Evolutionary conservation across 1,140 invertebrate species (phyloP).

Genomic region (Drosophila orena): DNA sequence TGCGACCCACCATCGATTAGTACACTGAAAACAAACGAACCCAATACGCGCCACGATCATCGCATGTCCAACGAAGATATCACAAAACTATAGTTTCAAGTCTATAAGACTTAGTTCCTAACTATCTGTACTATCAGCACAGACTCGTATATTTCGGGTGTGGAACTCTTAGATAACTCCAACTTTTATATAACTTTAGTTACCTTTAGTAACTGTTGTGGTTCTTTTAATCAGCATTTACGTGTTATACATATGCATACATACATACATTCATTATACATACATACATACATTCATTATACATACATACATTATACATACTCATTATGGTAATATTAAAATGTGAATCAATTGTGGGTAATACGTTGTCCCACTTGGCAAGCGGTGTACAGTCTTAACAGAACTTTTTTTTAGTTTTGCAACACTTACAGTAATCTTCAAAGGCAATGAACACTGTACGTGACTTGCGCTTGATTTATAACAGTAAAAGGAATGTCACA

Average conservation of each 20-base stretch:
- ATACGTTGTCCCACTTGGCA: conserved; percentile 20
- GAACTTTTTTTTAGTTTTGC: neutral
- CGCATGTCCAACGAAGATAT: neutral
- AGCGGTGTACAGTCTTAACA: conserved; percentile 13
- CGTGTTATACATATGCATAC: too few relatives aligned
- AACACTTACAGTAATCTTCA: conserved; percentile 26
- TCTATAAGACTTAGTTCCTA: too few relatives aligned
- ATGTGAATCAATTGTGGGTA: neutral
- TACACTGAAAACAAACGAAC: neutral
- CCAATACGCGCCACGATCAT: neutral
- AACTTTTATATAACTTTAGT: too few relatives aligned
- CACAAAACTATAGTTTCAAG: too few relatives aligned
- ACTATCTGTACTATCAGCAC: too few relatives aligned
- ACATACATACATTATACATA: neutral
- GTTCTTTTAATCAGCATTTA: neutral
- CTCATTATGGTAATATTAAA: neutral
- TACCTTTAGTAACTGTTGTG: neutral
- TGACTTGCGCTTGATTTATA: conserved; percentile 59
- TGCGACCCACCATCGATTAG: neutral
- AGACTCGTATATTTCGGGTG: neutral
- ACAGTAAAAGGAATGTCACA: conserved; percentile 61
- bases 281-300: neutral
- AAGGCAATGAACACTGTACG: conserved; percentile 40
- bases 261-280: neutral
- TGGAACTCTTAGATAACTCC: too few relatives aligned